Evolutionary conservation across 2,797 vertebrate species (phyloP).

Genomic region (Lates japonicus): DNA sequence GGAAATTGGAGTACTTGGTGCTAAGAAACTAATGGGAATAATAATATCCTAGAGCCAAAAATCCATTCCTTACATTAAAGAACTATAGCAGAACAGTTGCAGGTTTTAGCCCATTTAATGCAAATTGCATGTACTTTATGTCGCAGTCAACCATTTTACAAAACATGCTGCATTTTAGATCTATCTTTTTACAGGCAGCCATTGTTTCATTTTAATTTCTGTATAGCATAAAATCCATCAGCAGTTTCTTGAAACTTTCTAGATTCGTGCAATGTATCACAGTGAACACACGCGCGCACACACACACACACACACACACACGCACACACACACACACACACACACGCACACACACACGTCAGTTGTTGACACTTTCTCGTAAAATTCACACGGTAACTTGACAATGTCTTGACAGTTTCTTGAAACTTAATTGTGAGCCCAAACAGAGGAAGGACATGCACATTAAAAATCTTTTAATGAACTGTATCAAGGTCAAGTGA

Average conservation of each 20-base stretch:
- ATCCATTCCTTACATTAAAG: neutral
- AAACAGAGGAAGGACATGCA: constrained; percentile 13
- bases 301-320: too few relatives aligned
- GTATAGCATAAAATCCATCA: neutral
- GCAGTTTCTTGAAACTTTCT: neutral
- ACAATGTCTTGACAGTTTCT: neutral
- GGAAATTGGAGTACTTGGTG: neutral
- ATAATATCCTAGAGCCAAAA: neutral
- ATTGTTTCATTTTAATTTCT: neutral
- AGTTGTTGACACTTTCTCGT: neutral
- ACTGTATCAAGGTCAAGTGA: constrained; percentile 7
- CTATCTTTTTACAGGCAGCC: neutral
- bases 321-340: neutral
- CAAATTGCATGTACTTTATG: neutral
- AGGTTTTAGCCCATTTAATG: neutral
- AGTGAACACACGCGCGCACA: too few relatives aligned
- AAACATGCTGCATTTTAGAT: neutral
- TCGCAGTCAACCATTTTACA: neutral
- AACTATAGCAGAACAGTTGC: too few relatives aligned
- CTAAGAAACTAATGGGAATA: too few relatives aligned
- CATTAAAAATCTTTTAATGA: constrained; percentile 12
- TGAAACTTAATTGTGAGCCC: neutral
- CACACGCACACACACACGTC: neutral
- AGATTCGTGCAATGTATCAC: neutral
- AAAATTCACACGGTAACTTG: neutral